Evolutionary conservation across 2,113 vertebrate species (phyloP), one percentile per base, ranked within the genome.

Genomic region (Pseudopodoces humilis): DNA sequence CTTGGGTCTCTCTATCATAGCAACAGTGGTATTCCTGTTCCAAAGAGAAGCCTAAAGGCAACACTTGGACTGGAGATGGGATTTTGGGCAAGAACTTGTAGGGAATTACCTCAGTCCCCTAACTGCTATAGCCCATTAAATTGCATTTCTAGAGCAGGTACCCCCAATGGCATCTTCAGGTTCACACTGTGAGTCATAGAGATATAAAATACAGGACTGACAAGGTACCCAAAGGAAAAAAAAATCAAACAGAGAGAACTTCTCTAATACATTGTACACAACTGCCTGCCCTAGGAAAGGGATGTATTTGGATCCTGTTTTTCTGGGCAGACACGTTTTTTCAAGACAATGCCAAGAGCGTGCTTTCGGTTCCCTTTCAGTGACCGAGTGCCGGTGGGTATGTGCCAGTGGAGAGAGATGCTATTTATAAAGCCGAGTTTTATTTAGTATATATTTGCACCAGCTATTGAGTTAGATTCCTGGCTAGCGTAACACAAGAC

Each of bases 381-480:
- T n/a, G 7, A 62, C 83, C 46, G 5, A 25, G 71, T 59, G 74
- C 49, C 33, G 72, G 64, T 92, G 87, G 59, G 87, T 90, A 86
- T 31, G 33, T 71, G 91, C 88, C 86, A 95, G 77, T 50, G 78
- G 28, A 70, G 88, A 86, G 85, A 65, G 60, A 80, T 95, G 79
- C 95, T 94, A 93, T 96, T 96, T 96, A 88, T 94, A 89, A 88
- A 95, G 88, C 37, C 0, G 63, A 27, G 37, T 86, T 92, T 87
- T 92, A 81, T 95, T 95, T 94, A 90, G 74, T 90, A 62, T 90
- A 75, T 92, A 76, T 94, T 92, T 92, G 74, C 82, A 89, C 64
- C 93, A 87, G 70, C 89, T 76, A 88, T 91, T 84, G 94, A 92
- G 93, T 68, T 94, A 25, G 92, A 87, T 79, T 92, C 94, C 93